These are phyloP conservation scores for Crotalus tigris DNA, from an alignment of 2,113 vertebrate genomes.

Conservation along the genomic window DNA sequence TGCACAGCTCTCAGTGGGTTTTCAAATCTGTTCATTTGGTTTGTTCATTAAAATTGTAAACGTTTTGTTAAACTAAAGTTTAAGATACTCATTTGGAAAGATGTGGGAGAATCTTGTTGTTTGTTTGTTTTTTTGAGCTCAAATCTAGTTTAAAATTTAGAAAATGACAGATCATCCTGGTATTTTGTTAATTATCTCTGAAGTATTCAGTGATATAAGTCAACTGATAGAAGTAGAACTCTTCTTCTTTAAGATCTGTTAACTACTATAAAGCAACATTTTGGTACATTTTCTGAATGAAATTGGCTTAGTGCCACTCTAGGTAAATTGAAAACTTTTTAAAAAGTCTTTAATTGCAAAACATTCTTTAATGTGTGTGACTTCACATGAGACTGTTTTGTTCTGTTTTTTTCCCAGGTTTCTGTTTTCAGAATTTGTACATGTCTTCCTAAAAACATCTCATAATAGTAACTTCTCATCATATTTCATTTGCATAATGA, in stretches of 20 bases:
- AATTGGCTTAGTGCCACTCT: background rate
- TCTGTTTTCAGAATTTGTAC: slow-evolving; percentile 71
- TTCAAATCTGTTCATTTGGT: background rate
- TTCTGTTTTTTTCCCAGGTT: slow-evolving; percentile 66
- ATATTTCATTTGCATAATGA: slow-evolving; percentile 71
- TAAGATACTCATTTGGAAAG: slow-evolving; percentile 23
- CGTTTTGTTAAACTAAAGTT: background rate
- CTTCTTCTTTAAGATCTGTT: background rate
- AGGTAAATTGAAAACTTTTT: background rate
- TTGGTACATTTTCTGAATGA: background rate
- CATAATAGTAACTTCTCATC: slow-evolving; percentile 59
- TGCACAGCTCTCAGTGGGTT: background rate
- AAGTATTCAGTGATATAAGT: slow-evolving; percentile 17
- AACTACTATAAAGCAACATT: background rate
- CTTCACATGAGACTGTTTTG: slow-evolving; percentile 26
- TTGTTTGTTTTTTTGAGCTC: background rate
- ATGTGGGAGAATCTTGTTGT: background rate
- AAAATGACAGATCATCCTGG: background rate
- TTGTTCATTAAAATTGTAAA: background rate
- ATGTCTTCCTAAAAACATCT: slow-evolving; percentile 62
- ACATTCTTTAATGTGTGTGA: background rate
- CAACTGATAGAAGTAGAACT: background rate
- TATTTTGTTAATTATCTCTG: background rate
- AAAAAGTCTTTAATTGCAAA: slow-evolving; percentile 8
- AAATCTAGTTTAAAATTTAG: background rate